These are phyloP conservation scores for Micrasema minimum DNA, from an alignment of 1,140 invertebrate genomes.

Conservation along the genomic window DNA sequence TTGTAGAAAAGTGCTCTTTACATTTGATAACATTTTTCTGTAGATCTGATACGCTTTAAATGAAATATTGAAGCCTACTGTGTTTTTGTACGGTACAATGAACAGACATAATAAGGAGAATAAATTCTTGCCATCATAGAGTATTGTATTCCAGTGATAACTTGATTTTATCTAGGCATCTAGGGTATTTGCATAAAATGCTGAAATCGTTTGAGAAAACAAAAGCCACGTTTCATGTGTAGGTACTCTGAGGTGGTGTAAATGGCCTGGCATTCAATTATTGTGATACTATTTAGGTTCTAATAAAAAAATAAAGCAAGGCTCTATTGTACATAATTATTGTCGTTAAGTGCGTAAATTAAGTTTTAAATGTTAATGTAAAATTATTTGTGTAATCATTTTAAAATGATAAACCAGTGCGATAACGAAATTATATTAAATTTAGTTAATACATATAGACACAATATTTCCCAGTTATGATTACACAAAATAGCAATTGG, in stretches of 20 bases:
- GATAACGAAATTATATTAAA: constrained; percentile 51
- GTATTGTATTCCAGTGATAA: constrained; percentile 12
- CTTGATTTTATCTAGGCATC: constrained; percentile 20
- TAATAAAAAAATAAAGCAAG: constrained; percentile 53
- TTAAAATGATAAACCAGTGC: constrained; percentile 45
- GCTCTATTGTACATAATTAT: constrained; percentile 54
- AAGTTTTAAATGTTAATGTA: constrained; percentile 49
- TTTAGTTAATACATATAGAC: constrained; percentile 42
- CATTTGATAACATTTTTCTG: constrained; percentile 7
- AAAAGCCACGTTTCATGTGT: constrained; percentile 32
- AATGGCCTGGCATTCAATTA: constrained; percentile 52
- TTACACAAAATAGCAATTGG: constrained; percentile 49
- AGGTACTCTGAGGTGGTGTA: constrained; percentile 34
- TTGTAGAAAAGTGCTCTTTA: constrained; percentile 1
- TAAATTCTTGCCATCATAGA: constrained; percentile 48
- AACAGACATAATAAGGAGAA: background rate
- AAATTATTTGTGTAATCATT: constrained; percentile 42
- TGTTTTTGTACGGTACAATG: constrained; percentile 40
- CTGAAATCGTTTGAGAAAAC: constrained; percentile 42
- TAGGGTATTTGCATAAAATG: constrained; percentile 51
- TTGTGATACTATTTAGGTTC: constrained; percentile 55
- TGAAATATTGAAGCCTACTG: constrained; percentile 19
- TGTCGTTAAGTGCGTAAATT: constrained; percentile 44
- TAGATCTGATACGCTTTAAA: constrained; percentile 31
- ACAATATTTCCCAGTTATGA: constrained; percentile 48